phyloP scores from a whole-genome alignment of 2,797 vertebrate genomes.

The Spinus olivaceus region DNA sequence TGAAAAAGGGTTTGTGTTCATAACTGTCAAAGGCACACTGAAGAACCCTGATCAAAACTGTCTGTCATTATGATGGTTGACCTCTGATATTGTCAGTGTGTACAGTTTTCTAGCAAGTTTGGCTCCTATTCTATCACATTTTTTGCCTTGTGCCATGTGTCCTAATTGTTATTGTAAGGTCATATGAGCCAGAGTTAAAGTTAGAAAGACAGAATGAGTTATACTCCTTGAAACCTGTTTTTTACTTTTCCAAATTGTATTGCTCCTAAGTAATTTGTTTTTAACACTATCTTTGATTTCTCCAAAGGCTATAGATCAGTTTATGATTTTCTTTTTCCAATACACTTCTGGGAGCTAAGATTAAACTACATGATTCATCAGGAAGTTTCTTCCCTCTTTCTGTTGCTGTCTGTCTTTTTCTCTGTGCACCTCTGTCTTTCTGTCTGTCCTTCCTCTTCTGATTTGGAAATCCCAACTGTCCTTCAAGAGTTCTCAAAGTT shows the following conservation, averaged over 20 bases:
- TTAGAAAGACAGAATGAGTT: not conserved
- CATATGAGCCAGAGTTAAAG: not conserved
- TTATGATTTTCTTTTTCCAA: not conserved
- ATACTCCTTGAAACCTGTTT: accelerated
- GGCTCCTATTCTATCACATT: not conserved
- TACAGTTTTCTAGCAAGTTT: not conserved
- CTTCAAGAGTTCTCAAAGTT: not conserved
- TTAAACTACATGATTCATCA: not conserved
- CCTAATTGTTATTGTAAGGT: not conserved
- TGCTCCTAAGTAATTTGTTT: not conserved
- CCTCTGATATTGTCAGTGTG: not conserved
- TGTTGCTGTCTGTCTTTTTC: not conserved
- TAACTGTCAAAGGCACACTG: not conserved
- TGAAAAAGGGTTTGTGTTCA: not conserved
- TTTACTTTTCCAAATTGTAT: not conserved
- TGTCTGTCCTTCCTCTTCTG: not conserved
- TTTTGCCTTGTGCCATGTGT: not conserved
- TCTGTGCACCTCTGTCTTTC: not conserved
- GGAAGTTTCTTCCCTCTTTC: not conserved
- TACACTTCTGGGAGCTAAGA: not conserved
- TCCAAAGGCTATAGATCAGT: not conserved
- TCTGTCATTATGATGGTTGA: not conserved
- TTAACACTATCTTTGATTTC: not conserved
- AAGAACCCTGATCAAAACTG: not conserved
- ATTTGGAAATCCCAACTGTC: not conserved